Percentiles rank a stretch among this genome's conserved stretches.
phyloP scores from a whole-genome alignment of 2,888 invertebrate genomes.

The Lasioglossum zephyrum region DNA sequence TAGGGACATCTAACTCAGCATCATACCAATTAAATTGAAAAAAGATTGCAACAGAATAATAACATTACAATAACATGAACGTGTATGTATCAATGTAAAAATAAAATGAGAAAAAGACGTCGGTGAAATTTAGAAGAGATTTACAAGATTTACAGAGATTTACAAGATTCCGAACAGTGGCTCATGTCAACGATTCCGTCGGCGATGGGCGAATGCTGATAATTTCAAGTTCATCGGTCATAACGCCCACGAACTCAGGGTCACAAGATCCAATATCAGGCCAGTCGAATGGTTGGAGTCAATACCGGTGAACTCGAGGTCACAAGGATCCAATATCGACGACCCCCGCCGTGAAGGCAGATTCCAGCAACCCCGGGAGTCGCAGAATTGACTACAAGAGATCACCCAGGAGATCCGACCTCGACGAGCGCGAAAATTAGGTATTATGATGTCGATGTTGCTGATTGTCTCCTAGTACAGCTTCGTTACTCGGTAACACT shows the following conservation, averaged over 20 bases:
- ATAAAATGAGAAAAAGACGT: too few relatives aligned
- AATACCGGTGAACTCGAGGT: constrained; percentile 45
- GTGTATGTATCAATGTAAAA: too few relatives aligned
- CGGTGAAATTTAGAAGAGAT: too few relatives aligned
- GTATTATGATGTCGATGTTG: neutral
- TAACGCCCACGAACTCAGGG: constrained; percentile 30
- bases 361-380: constrained; percentile 29
- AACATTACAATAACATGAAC: too few relatives aligned
- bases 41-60: too few relatives aligned
- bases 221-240: constrained; percentile 25
- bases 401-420: neutral
- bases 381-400: neutral
- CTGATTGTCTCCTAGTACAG: neutral
- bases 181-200: neutral
- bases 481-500: neutral
- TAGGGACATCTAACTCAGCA: too few relatives aligned
- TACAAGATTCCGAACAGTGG: neutral
- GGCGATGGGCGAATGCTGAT: constrained; percentile 9
- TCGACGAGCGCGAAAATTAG: constrained; percentile 13
- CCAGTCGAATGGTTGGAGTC: constrained; percentile 30
- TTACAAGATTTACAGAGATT: neutral
- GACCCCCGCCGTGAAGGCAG: constrained; percentile 35
- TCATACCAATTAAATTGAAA: too few relatives aligned
- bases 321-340: constrained; percentile 47
- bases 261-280: constrained; percentile 51